Base-by-base conservation (phyloP, 2,797 vertebrate species). In the Mormyrus proboscirostris region DNA sequence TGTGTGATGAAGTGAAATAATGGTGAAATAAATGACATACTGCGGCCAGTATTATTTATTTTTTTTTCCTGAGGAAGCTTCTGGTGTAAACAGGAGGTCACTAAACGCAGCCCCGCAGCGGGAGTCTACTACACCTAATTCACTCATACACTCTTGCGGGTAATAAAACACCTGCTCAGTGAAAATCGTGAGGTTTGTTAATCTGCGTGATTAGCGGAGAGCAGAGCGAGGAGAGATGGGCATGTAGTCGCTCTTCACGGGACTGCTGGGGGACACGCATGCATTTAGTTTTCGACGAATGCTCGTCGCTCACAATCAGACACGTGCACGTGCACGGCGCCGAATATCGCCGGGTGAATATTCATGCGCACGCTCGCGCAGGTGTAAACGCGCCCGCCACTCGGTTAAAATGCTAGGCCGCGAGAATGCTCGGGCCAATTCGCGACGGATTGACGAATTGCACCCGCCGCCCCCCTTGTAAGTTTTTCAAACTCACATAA, bases 401-500 rank as follows among this genome's bases (percentile, higher is more conserved):
- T 41, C 4, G 16, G 25, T 62, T 88, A 47, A 88, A 88, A 65
- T 29, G 51, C 16, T 4, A 14, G 86, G 29, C 55, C 86, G 86
- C 7, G 29, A 29, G 10, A 87, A 16, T 8, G 14, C 53, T 22
- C 6, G 57, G 38, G 5, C 59, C n/a, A 5, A 50, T 41, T 25
- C 10, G 41, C 50, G 51, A 73, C 47, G 57, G 89, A 89, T 14
- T 14, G n/a, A 93, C 51, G 8, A 92, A 95, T 90, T 85, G 89
- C 57, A 91, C 82, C 44, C 2, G 89, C 82, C 88, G 57, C 89
- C 88, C 89, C 88, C 88, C 87, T 1, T 0, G 86, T 87, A 38
- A 90, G 91, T 93, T 89, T 53, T 44, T 92, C 90, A 91, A 87
- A 89, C 44, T 90, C 38, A 76, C 90, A 90, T 93, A 93, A 94